phyloP scores from a whole-genome alignment of 2,113 vertebrate genomes.

The Hydrolagus affinis region DNA sequence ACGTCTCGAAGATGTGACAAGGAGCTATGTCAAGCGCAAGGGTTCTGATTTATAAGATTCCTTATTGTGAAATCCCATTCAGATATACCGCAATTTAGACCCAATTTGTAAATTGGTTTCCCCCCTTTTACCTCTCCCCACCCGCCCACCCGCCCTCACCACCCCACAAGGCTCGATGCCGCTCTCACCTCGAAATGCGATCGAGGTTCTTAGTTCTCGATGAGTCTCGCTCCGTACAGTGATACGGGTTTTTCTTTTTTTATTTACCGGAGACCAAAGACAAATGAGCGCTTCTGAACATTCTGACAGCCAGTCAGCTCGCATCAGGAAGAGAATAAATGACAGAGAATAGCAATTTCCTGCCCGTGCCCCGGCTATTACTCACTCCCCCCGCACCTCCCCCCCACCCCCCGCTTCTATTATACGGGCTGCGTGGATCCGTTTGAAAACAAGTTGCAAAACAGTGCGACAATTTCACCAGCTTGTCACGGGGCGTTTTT shows the following conservation, averaged over 20 bases:
- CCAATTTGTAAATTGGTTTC: too few relatives aligned
- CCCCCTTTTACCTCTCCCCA: neutral
- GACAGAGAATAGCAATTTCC: conserved; percentile 26
- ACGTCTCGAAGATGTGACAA: too few relatives aligned
- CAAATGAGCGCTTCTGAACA: conserved; percentile 29
- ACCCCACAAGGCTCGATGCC: neutral
- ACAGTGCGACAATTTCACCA: neutral
- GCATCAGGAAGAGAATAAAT: conserved; percentile 31
- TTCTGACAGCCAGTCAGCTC: conserved; percentile 27
- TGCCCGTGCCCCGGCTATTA: conserved; percentile 18
- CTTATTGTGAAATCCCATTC: too few relatives aligned
- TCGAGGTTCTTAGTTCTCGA: conserved; percentile 22
- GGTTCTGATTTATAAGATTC: too few relatives aligned
- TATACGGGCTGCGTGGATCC: neutral
- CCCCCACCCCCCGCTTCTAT: neutral
- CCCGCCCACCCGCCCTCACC: neutral
- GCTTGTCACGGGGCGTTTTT: too few relatives aligned
- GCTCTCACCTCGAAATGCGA: conserved; percentile 30
- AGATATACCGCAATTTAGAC: too few relatives aligned
- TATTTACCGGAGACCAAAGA: conserved; percentile 25
- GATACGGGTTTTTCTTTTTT: conserved; percentile 19
- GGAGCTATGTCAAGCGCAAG: too few relatives aligned
- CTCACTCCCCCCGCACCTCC: conserved; percentile 20
- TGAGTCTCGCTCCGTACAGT: conserved; percentile 12
- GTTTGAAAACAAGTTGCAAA: conserved; percentile 4